These are phyloP conservation scores for Netelia melanura DNA, from an alignment of 2,888 invertebrate genomes.

Conservation along the genomic window DNA sequence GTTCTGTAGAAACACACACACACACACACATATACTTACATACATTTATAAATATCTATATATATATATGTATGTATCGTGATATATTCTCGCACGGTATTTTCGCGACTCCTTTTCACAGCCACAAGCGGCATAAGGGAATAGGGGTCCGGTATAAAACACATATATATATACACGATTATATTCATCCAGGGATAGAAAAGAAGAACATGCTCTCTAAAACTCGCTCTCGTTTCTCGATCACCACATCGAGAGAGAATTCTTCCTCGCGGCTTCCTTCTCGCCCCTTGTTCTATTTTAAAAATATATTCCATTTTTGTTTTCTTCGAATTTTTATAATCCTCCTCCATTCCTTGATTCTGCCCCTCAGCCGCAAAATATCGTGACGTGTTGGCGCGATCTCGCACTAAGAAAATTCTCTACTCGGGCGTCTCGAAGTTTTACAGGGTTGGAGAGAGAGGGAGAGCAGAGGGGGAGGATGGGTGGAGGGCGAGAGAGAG, in stretches of 20 bases:
- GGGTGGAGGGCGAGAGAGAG: conserved; percentile 3
- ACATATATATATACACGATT: conserved; percentile 9
- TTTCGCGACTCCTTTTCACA: conserved; percentile 65
- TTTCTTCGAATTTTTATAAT: conserved; percentile 32
- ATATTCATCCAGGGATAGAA: conserved; percentile 25
- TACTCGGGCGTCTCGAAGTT: conserved; percentile 40
- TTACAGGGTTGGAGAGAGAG: conserved; percentile 1
- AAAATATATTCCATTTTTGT: background rate
- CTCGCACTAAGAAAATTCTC: conserved; percentile 54
- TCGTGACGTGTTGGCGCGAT: conserved; percentile 68
- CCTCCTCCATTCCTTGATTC: conserved; percentile 48
- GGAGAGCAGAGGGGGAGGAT: background rate
- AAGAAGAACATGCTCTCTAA: conserved; percentile 31
- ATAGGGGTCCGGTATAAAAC: conserved; percentile 7
- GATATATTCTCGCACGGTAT: conserved; percentile 62
- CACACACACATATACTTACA: conserved; percentile 42
- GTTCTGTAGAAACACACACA: conserved; percentile 9
- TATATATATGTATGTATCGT: conserved; percentile 27
- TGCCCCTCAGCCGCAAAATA: conserved; percentile 63
- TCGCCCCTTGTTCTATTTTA: conserved; percentile 4
- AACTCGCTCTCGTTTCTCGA: conserved; percentile 58
- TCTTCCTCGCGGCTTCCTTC: conserved; percentile 34
- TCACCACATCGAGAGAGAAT: conserved; percentile 32
- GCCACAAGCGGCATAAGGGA: conserved; percentile 50
- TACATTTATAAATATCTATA: background rate